These are phyloP conservation scores for Drosophila lacertosa DNA, from an alignment of 1,140 invertebrate genomes.

Conservation along the genomic window DNA sequence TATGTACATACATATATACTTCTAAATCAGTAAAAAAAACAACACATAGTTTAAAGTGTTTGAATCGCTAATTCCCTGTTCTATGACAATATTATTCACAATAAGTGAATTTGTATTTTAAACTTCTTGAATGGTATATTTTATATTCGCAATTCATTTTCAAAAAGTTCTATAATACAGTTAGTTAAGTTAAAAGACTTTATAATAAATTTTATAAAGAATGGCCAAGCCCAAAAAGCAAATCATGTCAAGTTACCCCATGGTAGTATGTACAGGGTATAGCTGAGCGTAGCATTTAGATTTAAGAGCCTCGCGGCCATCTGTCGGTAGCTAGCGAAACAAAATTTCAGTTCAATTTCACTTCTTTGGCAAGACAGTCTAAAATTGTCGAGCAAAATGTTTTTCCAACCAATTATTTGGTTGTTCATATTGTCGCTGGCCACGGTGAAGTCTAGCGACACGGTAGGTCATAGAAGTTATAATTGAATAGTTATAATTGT, in stretches of 20 bases:
- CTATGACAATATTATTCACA: too few relatives aligned
- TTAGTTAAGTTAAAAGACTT: not conserved
- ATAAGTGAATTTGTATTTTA: too few relatives aligned
- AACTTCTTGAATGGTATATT: not conserved
- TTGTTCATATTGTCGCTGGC: not conserved
- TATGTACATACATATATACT: not conserved
- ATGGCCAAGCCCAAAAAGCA: not conserved
- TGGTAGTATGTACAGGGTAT: slow-evolving; percentile 1
- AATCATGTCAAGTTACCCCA: not conserved
- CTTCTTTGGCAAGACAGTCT: slow-evolving; percentile 6
- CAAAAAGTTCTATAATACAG: too few relatives aligned
- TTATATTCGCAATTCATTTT: too few relatives aligned
- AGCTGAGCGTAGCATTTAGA: not conserved
- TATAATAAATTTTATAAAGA: not conserved
- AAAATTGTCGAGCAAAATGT: not conserved
- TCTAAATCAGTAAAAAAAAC: too few relatives aligned
- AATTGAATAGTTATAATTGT: not conserved
- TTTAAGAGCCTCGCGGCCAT: not conserved
- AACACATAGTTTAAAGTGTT: not conserved
- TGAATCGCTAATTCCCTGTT: not conserved
- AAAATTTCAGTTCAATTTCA: slow-evolving; percentile 24
- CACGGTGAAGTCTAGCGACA: not conserved
- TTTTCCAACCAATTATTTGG: not conserved
- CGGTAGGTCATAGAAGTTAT: not conserved
- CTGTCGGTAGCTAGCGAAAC: not conserved